Percentiles rank a stretch among this genome's conserved stretches.
Conservation (phyloP, 1,140 invertebrate species). For the Drosophila ogumai region DNA sequence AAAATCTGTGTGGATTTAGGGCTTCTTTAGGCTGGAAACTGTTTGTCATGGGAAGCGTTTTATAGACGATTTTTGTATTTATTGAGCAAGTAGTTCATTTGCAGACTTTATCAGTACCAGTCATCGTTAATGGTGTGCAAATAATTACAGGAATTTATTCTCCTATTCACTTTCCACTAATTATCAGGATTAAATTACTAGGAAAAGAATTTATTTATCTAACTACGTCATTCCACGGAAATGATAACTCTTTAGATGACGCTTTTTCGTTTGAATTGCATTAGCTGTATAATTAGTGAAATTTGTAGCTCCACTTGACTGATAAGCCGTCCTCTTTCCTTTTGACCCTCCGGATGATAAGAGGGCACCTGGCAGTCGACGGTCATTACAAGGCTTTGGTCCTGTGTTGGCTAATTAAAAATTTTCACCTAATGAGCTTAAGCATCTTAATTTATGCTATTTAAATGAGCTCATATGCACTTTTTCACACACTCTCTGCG, state of each 20-base stretch:
- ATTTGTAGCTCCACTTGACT: slow-evolving; percentile 45
- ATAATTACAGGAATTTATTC: neutral
- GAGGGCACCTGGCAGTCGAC: slow-evolving; percentile 9
- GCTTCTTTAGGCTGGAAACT: slow-evolving; percentile 2
- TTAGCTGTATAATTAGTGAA: slow-evolving; percentile 20
- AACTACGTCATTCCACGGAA: neutral
- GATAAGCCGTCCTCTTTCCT: slow-evolving; percentile 37
- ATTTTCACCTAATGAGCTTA: slow-evolving; percentile 61
- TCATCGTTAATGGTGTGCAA: neutral
- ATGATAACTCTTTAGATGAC: slow-evolving; percentile 40
- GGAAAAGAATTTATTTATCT: neutral
- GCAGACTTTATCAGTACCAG: no score
- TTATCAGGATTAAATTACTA: neutral
- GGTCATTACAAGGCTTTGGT: slow-evolving; percentile 31
- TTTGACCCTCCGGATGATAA: slow-evolving; percentile 13
- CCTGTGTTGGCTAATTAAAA: slow-evolving; percentile 46
- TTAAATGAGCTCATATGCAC: slow-evolving; percentile 65
- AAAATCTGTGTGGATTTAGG: slow-evolving; percentile 10
- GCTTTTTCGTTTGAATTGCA: slow-evolving; percentile 33
- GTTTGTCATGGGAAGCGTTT: slow-evolving; percentile 4
- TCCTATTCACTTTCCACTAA: neutral
- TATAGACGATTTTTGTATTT: neutral
- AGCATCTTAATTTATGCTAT: slow-evolving; percentile 70
- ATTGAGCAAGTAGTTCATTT: neutral
- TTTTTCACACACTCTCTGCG: slow-evolving; percentile 38